A percentile compares a stretch with the other conserved stretches of the same genome.
These are phyloP conservation scores for Paracentrotus lividus DNA, from an alignment of 53 echinoderm and acorn worm genomes.

Conservation along the genomic window DNA sequence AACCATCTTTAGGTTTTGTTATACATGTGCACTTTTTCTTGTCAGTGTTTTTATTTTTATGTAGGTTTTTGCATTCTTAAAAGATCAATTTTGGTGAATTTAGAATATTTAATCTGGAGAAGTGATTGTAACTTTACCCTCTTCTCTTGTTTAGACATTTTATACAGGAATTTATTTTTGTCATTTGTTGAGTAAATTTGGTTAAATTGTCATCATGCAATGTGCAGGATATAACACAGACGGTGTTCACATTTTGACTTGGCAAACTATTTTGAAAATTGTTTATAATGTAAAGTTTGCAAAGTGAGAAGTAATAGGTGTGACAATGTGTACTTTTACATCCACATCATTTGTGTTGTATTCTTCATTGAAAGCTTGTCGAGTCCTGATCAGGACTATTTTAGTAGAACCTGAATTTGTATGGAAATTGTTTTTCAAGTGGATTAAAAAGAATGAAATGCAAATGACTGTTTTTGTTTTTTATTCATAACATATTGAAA, in stretches of 20 bases:
- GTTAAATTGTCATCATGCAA: not conserved
- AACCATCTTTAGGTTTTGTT: not conserved
- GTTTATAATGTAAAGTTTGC: not conserved
- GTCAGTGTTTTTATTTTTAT: not conserved
- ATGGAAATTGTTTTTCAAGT: conserved; percentile 61
- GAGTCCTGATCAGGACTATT: conserved; percentile 39
- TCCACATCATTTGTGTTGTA: not conserved
- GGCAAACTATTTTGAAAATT: not conserved
- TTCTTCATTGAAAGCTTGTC: not conserved
- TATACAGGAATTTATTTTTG: conserved; percentile 21
- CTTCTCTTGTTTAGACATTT: not conserved
- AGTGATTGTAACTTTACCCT: not conserved
- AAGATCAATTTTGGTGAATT: not conserved
- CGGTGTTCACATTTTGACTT: not conserved
- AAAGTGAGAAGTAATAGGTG: not conserved
- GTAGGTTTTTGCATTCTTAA: not conserved
- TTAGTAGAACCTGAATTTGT: conserved; percentile 52
- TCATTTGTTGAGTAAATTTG: not conserved
- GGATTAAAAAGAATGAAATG: conserved; percentile 54
- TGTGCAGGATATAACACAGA: conserved; percentile 7
- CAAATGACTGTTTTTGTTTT: too few species aligned
- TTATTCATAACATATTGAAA: too few species aligned
- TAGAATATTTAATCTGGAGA: not conserved
- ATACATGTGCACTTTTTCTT: not conserved
- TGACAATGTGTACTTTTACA: not conserved